Conservation (phyloP, 1,140 invertebrate genomes). For the Holcopasites calliopsidis region DNA sequence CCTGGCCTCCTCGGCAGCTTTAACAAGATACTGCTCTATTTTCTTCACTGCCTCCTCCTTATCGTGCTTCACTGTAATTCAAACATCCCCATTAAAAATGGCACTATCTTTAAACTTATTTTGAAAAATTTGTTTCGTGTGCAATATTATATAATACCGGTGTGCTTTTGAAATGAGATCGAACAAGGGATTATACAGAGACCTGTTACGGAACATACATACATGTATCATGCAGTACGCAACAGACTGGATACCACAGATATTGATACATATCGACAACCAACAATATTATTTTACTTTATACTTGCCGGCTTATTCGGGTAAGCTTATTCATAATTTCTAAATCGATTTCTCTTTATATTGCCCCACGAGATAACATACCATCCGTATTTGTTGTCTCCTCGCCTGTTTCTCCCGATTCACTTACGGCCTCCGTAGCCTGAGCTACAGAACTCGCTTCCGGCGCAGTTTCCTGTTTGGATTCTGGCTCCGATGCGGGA, state of each 20-base stretch:
- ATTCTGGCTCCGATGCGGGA: conserved; percentile 11
- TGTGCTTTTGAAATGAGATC: background rate
- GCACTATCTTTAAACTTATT: background rate
- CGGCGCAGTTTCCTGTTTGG: background rate
- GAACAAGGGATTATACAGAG: background rate
- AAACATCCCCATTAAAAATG: background rate
- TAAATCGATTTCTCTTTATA: background rate
- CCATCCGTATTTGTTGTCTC: conserved; percentile 51
- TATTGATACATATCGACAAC: background rate
- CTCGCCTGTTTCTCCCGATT: conserved; percentile 62
- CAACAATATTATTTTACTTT: background rate
- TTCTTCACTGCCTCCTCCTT: conserved; percentile 65
- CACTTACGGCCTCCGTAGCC: conserved; percentile 50
- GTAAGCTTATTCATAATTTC: background rate
- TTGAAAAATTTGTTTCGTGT: background rate
- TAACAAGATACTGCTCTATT: conserved; percentile 69
- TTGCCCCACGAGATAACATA: conserved; percentile 55
- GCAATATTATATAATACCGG: background rate
- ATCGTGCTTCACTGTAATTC: conserved; percentile 53
- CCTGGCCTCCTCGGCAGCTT: conserved; percentile 72
- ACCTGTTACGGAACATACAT: background rate
- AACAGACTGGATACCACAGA: background rate
- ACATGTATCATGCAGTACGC: conserved; percentile 12
- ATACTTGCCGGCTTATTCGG: background rate
- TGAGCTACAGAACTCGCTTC: conserved; percentile 6